These are phyloP conservation scores for Anoplius nigerrimus DNA, from an alignment of 2,888 invertebrate genomes.

Conservation along the genomic window DNA sequence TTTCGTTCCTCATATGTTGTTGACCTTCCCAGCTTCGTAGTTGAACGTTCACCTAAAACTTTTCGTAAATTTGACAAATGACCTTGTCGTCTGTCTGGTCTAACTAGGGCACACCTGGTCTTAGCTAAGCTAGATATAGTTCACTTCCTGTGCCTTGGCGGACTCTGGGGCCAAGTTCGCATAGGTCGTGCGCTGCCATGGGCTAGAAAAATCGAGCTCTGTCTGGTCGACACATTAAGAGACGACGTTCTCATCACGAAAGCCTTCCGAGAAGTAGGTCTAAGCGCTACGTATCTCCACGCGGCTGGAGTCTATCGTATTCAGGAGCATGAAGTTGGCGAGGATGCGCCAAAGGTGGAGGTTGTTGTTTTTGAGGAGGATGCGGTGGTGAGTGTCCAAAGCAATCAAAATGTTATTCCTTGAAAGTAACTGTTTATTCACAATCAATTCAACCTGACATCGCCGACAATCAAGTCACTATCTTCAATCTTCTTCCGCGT, in stretches of 20 bases:
- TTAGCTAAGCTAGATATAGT: slow-evolving; percentile 75
- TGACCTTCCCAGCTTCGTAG: too few relatives aligned
- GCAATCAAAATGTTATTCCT: too few relatives aligned
- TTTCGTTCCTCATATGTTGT: too few relatives aligned
- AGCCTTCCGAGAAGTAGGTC: slow-evolving; percentile 74
- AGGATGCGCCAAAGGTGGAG: slow-evolving; percentile 70
- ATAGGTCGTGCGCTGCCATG: slow-evolving; percentile 77
- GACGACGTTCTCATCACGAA: slow-evolving; percentile 76
- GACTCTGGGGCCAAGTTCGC: slow-evolving; percentile 78
- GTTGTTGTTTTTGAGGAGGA: slow-evolving; percentile 77
- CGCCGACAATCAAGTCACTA: too few relatives aligned
- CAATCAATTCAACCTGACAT: too few relatives aligned
- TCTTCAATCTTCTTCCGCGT: too few relatives aligned
- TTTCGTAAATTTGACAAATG: too few relatives aligned
- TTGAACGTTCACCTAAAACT: too few relatives aligned
- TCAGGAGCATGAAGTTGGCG: slow-evolving; percentile 64
- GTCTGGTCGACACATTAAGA: slow-evolving; percentile 75
- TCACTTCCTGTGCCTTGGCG: slow-evolving; percentile 78
- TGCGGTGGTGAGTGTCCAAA: slow-evolving; percentile 65
- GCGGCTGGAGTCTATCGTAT: slow-evolving; percentile 76
- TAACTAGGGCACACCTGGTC: slow-evolving; percentile 71
- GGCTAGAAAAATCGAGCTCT: slow-evolving; percentile 77
- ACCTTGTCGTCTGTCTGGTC: slow-evolving; percentile 14
- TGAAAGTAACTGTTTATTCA: too few relatives aligned
- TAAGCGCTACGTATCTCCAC: slow-evolving; percentile 75